A percentile compares a stretch with the other conserved stretches of the same genome.
Conservation (phyloP, 2,113 vertebrate genomes). For the Caranx melampygus region DNA sequence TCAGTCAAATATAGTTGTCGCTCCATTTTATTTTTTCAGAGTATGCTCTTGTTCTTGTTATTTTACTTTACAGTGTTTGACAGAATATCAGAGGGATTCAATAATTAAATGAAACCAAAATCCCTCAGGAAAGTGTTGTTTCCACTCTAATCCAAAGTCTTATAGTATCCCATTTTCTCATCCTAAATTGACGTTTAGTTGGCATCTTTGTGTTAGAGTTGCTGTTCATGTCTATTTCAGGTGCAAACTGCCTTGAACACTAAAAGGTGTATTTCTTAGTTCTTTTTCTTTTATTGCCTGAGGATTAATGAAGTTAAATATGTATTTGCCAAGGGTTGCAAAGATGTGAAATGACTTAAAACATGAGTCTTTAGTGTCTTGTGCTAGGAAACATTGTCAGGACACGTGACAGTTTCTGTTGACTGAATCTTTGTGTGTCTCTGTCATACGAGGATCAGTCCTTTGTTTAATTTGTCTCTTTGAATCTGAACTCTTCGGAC, state of each 20-base stretch:
- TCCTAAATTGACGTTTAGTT: too few species aligned
- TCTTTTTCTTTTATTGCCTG: too few species aligned
- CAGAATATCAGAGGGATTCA: constrained; percentile 41
- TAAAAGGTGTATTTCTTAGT: too few species aligned
- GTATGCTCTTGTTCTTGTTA: background rate
- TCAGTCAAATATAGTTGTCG: background rate
- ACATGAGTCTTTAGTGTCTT: background rate
- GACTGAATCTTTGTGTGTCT: background rate
- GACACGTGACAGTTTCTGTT: background rate
- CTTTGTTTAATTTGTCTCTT: background rate
- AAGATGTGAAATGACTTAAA: background rate
- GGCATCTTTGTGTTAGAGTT: too few species aligned
- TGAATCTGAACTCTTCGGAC: background rate
- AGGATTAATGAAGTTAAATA: background rate
- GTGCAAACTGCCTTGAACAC: too few species aligned
- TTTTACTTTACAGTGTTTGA: background rate
- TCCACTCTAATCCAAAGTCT: too few species aligned
- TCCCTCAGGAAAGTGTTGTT: background rate
- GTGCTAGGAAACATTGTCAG: background rate
- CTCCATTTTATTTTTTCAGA: background rate
- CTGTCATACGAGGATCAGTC: background rate
- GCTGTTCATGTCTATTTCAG: too few species aligned
- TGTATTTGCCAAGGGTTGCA: background rate
- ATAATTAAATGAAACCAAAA: constrained; percentile 17
- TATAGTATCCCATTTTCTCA: too few species aligned